Conservation (phyloP, 2,888 invertebrate species). For the Frankliniella fusca region DNA sequence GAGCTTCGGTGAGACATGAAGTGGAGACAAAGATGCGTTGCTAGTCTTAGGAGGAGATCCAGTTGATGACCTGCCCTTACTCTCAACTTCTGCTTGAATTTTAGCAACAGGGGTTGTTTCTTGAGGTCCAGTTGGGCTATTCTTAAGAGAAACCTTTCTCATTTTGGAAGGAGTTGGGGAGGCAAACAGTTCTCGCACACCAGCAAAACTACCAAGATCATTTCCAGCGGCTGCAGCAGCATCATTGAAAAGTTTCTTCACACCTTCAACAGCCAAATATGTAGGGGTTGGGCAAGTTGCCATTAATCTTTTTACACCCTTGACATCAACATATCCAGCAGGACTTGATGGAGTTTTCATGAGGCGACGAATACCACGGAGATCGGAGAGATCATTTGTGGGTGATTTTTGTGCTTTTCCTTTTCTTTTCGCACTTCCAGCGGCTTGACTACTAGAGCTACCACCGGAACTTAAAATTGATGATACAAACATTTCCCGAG, state of each 20-base stretch:
- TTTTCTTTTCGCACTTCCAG: neutral
- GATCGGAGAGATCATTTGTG: neutral
- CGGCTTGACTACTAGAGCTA: neutral
- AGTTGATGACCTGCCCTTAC: neutral
- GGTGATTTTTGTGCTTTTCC: neutral
- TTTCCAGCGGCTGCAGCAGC: neutral
- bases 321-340: neutral
- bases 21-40: neutral
- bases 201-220: neutral
- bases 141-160: neutral
- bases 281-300: neutral
- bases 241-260: neutral
- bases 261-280: constrained; percentile 10
- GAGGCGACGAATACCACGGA: neutral
- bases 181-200: neutral
- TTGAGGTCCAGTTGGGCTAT: neutral
- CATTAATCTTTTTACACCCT: neutral
- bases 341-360: neutral
- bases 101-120: neutral
- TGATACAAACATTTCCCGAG: neutral
- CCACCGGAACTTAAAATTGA: constrained; percentile 6
- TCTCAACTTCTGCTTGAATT: neutral
- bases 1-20: neutral
- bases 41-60: neutral
- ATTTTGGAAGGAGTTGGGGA: neutral